phyloP scores from a whole-genome alignment of 2,797 vertebrate genomes.

The Gambelia wislizenii region DNA sequence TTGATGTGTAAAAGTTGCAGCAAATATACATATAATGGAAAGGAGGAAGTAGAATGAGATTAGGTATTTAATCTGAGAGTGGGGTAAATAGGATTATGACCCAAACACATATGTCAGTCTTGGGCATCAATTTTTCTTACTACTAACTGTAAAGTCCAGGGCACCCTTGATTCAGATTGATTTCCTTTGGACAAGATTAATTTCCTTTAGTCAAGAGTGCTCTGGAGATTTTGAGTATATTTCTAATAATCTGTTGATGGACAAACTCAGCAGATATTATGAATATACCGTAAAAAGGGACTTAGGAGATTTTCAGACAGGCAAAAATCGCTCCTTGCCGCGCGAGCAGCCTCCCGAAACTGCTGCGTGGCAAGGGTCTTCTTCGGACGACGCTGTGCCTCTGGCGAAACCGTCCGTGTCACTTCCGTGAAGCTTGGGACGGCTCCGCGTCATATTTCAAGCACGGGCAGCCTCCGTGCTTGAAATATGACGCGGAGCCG shows the following conservation, averaged over 20 bases:
- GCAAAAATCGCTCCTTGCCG: too few relatives aligned
- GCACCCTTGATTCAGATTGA: neutral
- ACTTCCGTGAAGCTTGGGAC: too few relatives aligned
- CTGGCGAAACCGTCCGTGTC: too few relatives aligned
- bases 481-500: too few relatives aligned
- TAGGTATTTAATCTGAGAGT: neutral
- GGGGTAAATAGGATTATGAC: neutral
- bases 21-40: neutral
- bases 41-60: neutral
- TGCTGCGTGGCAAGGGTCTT: too few relatives aligned
- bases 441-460: too few relatives aligned
- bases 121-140: neutral
- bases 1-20: neutral
- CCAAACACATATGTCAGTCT: neutral
- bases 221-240: neutral
- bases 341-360: too few relatives aligned
- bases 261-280: neutral
- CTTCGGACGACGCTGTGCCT: too few relatives aligned
- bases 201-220: neutral
- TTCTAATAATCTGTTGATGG: neutral
- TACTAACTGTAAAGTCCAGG: neutral
- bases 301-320: too few relatives aligned
- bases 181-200: neutral
- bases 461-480: too few relatives aligned
- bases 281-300: neutral